Percentiles rank a stretch among this genome's conserved stretches.
These are phyloP conservation scores for Grammomys dolichurus DNA, from an alignment of 2,113 vertebrate species.

Conservation along the genomic window DNA sequence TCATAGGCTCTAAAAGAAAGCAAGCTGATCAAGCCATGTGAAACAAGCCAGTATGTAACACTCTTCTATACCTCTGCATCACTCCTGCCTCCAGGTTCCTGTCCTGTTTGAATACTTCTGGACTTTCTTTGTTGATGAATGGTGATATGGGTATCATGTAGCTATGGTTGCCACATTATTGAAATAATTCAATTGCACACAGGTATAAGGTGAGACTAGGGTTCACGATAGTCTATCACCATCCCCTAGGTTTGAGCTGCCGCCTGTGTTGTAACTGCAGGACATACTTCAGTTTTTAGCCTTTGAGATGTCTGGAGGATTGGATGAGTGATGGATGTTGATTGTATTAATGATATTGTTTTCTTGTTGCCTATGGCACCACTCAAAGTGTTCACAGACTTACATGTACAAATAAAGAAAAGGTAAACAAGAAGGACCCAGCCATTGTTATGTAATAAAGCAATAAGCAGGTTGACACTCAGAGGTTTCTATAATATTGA, in stretches of 20 bases:
- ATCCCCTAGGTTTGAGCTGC: background rate
- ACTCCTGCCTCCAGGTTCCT: background rate
- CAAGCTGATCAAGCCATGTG: background rate
- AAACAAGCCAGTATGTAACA: background rate
- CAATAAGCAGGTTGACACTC: background rate
- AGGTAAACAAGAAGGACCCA: background rate
- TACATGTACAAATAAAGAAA: background rate
- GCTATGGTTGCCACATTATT: background rate
- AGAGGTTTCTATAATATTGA: background rate
- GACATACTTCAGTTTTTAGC: too few species aligned
- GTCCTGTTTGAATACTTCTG: background rate
- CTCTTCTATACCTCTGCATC: too few species aligned
- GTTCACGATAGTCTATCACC: background rate
- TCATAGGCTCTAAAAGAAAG: background rate
- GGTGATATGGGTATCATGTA: background rate
- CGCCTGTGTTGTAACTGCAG: background rate
- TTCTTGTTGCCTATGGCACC: background rate
- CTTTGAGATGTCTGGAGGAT: background rate
- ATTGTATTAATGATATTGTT: background rate
- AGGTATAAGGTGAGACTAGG: background rate
- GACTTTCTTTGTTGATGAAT: background rate
- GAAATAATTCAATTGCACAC: background rate
- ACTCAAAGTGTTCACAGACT: fast-evolving
- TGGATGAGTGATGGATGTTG: background rate
- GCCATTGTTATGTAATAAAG: background rate